Evolutionary conservation across 1,140 invertebrate genomes (phyloP), one percentile per base, ranked within the genome.

Genomic region (Chrysopa pallens): DNA sequence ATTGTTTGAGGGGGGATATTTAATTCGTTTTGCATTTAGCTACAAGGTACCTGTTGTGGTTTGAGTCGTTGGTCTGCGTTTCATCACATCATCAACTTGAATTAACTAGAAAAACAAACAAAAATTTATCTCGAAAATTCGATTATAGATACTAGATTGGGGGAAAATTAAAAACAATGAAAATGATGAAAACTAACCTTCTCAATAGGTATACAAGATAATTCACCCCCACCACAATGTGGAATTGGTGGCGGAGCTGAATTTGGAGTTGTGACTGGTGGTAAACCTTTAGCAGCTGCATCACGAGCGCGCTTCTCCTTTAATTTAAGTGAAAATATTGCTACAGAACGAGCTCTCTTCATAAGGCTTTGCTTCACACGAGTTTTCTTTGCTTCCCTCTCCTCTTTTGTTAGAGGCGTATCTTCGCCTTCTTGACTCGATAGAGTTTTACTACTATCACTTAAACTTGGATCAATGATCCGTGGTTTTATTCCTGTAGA

Each of bases 191-290:
- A 14, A 58, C 70, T 71, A 48, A 76, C 64, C 58, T 73, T 73
- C 55, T 85, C 82, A 52, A 87, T 84, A 29, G 82, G 82, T 51
- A 87, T 84, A 43, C 80, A 72, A 1, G 77, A 80, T 31, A 87
- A 61, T 55, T 87, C 83, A 14, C 83, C 83, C 6, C 81, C 80
- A 4, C 78, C 66, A 53, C 74, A 74, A 4, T 74, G 69, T 11
- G 72, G 73, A 0, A 72, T 70, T 9, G 68, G 69, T 8, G 68
- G 69, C 36, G 68, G 66, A 37, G 52, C 39, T 12, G 56, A 59
- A 35, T 57, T 49, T 14, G 57, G 55, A 23, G 59, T 53, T 17
- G 61, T 67, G 27, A 61, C 57, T 12, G 64, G 53, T 33, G 61
- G 57, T 13, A 48, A 54, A 4, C 72, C 72, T 44, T 72, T 75